Conservation (phyloP, 2,888 invertebrate species). For the Brachycybe producta region DNA sequence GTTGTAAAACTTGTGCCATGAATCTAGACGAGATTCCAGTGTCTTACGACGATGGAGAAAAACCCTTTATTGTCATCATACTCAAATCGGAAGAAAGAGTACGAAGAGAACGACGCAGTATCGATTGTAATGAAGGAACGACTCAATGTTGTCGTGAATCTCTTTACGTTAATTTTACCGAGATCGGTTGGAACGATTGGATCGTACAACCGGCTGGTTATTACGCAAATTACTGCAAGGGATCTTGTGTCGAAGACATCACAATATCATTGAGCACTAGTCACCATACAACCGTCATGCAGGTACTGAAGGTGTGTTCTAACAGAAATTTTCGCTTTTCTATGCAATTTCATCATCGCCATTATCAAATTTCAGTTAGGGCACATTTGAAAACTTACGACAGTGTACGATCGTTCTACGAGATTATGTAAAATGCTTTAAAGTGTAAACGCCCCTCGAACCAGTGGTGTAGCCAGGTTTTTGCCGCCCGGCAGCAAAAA, state of each 20-base stretch:
- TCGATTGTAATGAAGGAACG: conserved; percentile 27
- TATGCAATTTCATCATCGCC: background rate
- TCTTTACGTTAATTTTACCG: conserved; percentile 65
- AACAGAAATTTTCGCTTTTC: background rate
- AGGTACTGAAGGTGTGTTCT: conserved; percentile 44
- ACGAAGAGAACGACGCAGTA: conserved; percentile 45
- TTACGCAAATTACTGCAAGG: conserved; percentile 76
- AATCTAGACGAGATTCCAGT: conserved; percentile 51
- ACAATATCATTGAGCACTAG: conserved; percentile 48
- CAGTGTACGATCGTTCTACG: too few relatives aligned
- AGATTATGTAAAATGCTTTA: too few relatives aligned
- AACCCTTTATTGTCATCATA: conserved; percentile 66
- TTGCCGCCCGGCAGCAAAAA: too few relatives aligned
- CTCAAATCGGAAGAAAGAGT: conserved; percentile 33
- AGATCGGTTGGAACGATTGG: conserved; percentile 81
- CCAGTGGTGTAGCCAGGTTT: too few relatives aligned
- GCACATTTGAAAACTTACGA: background rate
- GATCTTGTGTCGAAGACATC: conserved; percentile 58
- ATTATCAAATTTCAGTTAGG: background rate
- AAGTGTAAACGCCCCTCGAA: too few relatives aligned
- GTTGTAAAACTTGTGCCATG: conserved; percentile 57
- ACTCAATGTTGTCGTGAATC: conserved; percentile 67
- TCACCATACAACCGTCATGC: conserved; percentile 58
- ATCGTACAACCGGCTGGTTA: conserved; percentile 69
- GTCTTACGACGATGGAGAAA: conserved; percentile 21